Conservation (phyloP, 1,140 invertebrate genomes). For the Drosophila virilis region DNA sequence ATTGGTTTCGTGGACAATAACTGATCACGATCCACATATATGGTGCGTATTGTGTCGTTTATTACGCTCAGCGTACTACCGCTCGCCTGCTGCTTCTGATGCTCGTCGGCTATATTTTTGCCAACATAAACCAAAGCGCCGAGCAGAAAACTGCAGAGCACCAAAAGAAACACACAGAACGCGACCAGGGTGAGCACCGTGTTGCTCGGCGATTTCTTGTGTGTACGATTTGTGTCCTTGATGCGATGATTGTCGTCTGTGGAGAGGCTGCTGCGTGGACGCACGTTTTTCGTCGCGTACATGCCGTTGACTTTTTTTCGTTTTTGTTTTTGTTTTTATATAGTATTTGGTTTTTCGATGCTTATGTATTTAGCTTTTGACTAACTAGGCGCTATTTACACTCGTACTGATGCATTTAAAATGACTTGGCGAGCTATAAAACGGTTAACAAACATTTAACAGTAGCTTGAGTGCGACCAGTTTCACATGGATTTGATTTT, state of each 20-base stretch:
- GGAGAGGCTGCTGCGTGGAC: conserved; percentile 80
- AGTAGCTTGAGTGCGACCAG: no score
- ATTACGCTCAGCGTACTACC: conserved; percentile 32
- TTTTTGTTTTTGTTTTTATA: conserved; percentile 6
- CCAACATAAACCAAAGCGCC: conserved; percentile 85
- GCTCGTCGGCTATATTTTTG: conserved; percentile 81
- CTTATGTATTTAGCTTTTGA: conserved; percentile 12
- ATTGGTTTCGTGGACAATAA: conserved; percentile 76
- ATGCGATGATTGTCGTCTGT: conserved; percentile 82
- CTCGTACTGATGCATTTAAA: conserved; percentile 29
- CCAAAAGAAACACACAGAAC: conserved; percentile 84
- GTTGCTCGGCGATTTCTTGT: conserved; percentile 67
- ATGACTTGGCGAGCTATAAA: conserved; percentile 27
- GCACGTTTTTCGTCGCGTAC: conserved; percentile 77
- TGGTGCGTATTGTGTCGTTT: conserved; percentile 51
- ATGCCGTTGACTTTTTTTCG: conserved; percentile 47
- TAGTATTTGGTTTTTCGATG: conserved; percentile 18
- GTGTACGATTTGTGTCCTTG: conserved; percentile 68
- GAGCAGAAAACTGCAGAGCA: conserved; percentile 84
- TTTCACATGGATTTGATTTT: no score
- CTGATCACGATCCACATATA: conserved; percentile 67
- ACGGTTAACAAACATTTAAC: neutral
- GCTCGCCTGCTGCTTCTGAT: conserved; percentile 54
- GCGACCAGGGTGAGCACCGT: conserved; percentile 83
- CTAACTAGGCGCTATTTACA: conserved; percentile 37